Percentiles rank a stretch among this genome's conserved stretches.
Conservation (phyloP, 1,140 invertebrate genomes). For the Scaptomyza graminum region DNA sequence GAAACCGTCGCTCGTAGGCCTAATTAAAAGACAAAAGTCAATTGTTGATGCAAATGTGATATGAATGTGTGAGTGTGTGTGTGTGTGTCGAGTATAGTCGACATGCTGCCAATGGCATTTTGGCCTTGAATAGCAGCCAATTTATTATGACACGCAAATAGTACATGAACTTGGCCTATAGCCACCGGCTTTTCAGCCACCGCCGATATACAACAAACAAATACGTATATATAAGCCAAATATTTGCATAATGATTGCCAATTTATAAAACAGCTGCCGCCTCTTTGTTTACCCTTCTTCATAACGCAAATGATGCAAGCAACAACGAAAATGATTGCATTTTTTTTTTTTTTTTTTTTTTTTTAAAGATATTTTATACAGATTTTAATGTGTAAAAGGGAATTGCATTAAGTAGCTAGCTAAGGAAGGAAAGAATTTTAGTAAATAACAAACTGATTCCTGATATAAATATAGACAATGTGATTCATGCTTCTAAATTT, state of each 20-base stretch:
- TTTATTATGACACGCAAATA: conserved; percentile 50
- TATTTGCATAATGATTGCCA: conserved; percentile 40
- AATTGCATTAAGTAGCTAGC: too few relatives aligned
- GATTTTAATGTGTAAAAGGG: not conserved
- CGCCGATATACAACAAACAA: conserved; percentile 3
- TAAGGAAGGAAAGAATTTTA: too few relatives aligned
- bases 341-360: too few relatives aligned
- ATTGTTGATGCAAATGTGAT: conserved; percentile 10
- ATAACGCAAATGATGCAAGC: not conserved
- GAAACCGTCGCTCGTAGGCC: conserved; percentile 97
- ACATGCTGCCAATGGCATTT: conserved; percentile 29
- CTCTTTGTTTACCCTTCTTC: conserved; percentile 19
- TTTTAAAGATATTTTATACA: not conserved
- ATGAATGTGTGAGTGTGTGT: not conserved
- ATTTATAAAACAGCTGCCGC: conserved; percentile 38
- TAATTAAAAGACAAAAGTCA: conserved; percentile 79
- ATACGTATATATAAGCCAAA: conserved; percentile 13
- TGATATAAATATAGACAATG: too few relatives aligned
- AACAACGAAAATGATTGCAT: not conserved
- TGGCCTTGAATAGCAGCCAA: conserved; percentile 51
- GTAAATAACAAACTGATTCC: too few relatives aligned
- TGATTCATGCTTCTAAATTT: too few relatives aligned
- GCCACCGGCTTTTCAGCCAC: conserved; percentile 4
- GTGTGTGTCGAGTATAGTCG: not conserved
- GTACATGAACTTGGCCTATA: conserved; percentile 55